Evolutionary conservation across 2,797 vertebrate species (phyloP), one percentile per base, ranked within the genome.

Genomic region (Ataeniobius toweri): DNA sequence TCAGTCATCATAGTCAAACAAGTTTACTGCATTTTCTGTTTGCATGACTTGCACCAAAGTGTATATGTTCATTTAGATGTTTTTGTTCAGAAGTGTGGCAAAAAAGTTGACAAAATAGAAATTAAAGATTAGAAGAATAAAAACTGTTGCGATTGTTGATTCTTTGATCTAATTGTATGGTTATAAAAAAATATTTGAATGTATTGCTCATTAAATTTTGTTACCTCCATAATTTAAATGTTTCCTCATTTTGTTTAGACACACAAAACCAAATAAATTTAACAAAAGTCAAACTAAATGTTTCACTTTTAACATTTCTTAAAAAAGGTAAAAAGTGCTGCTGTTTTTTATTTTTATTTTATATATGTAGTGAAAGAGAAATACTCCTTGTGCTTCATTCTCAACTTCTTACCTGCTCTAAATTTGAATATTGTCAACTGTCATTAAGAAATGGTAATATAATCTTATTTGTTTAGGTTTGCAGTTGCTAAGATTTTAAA

Each of bases 1-100:
- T 83, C 82, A 91, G 90, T 95, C 91, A 94, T 89, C 90, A 89
- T 20, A 46, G 84, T 85, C 82, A 91, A 93, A 93, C 86, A 91
- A 85, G 79, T 85, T 75, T 75, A 71, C 83, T 85, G 80, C 86
- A 83, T 88, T 88, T 89, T 85, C 73, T 80, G 71, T 82, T 69
- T 74, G 80, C 36, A 46, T 51, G 71, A 79, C 71, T 83, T 85
- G 76, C 16, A 75, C 61, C 80, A 80, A 83, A 78, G 85, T 75
- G 71, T 76, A 46, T 65, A 67, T 83, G 67, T 78, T 80, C 31
- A 69, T 82, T 89, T 80, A 5, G 36, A 79, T 80, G 79, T 72
- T 78, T 20, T 82, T 55, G 59, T 58, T 12, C 65, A 10, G 13
- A 76, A 59, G 70, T 80, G 78, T 79, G 44, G 73, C 28, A 80